Evolutionary conservation across 35 echinoderm and acorn worm species (phyloP), one percentile per base, ranked within the genome.

Genomic region (Apostichopus parvimensis): DNA sequence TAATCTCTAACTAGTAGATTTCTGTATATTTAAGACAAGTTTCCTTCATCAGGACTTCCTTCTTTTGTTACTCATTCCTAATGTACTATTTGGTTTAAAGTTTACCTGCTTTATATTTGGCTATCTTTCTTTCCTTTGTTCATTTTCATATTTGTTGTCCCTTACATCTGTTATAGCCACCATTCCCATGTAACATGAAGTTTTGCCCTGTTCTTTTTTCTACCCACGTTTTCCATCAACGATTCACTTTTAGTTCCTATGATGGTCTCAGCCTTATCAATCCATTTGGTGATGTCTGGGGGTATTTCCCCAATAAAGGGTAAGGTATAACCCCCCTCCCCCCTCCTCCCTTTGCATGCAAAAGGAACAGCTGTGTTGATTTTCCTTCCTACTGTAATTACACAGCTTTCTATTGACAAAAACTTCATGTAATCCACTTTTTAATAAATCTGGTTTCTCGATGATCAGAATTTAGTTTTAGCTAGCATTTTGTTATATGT

Each of bases 251-350:
- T 88, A 88, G 86, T 88, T 53, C 86, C 34, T 72, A 88, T 53
- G 60, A 68, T 75, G 68, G 57, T 64, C 60, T 75, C 17, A 66
- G 62, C 68, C 86, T 88, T 68, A 88, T 88, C 86, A 88, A 88
- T 75, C 86, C 86, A 73, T 88, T 88, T 52, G 86, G 86, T 60
- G 86, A 88, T 75, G 68, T 88, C 68, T 88, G 86, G 86, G 86
- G 86, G 4, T 88, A 88, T 54, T 66, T 88, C 53, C 86, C 86
- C 60, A 68, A 68, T 66, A 68, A 75, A 88, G 86, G 86, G 86
- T 88, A 88, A 87, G 86, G 26, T 75, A 88, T 72, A 75, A 7
- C 70, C 71, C 71, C 34, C 34, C 2, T 0, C 34, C 34, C 0
- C 1, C 34, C 34, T 4, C n/a, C n/a, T n/a, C 2, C 34, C 21